phyloP scores from a whole-genome alignment of 2,888 invertebrate genomes.

The Xestia ashworthii region DNA sequence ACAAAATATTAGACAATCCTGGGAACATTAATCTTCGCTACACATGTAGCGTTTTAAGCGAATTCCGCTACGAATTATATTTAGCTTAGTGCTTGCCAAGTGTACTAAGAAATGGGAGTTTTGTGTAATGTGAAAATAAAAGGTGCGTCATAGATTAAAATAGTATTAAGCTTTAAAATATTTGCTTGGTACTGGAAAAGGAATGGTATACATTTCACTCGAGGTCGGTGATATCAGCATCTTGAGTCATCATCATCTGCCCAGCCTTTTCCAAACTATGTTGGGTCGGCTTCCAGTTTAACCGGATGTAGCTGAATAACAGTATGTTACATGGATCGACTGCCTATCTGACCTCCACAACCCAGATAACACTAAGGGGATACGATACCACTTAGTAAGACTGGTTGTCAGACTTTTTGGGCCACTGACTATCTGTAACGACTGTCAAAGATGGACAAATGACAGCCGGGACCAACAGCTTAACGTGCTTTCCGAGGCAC shows the following conservation, averaged over 20 bases:
- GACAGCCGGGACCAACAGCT: too few species aligned
- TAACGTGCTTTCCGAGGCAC: too few species aligned
- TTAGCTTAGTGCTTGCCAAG: conserved; percentile 55
- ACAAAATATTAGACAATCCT: conserved; percentile 73
- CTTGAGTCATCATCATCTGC: background rate
- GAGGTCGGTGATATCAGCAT: background rate
- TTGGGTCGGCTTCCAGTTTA: too few species aligned
- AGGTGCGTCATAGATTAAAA: conserved; percentile 34
- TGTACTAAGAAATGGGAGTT: conserved; percentile 41
- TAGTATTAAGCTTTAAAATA: background rate
- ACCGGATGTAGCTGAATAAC: too few species aligned
- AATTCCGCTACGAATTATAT: conserved; percentile 59
- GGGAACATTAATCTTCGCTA: conserved; percentile 69
- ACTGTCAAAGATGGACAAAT: too few species aligned
- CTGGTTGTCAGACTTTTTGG: too few species aligned
- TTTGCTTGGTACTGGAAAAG: background rate
- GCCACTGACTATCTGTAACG: too few species aligned
- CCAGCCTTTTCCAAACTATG: too few species aligned
- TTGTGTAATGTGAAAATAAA: conserved; percentile 41
- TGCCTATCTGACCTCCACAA: too few species aligned
- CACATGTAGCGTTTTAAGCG: conserved; percentile 61
- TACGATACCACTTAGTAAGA: too few species aligned
- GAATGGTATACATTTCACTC: background rate
- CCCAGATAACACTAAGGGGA: too few species aligned
- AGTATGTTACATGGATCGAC: too few species aligned